phyloP scores from a whole-genome alignment of 2,888 invertebrate species.

The Pterobdella sp. region DNA sequence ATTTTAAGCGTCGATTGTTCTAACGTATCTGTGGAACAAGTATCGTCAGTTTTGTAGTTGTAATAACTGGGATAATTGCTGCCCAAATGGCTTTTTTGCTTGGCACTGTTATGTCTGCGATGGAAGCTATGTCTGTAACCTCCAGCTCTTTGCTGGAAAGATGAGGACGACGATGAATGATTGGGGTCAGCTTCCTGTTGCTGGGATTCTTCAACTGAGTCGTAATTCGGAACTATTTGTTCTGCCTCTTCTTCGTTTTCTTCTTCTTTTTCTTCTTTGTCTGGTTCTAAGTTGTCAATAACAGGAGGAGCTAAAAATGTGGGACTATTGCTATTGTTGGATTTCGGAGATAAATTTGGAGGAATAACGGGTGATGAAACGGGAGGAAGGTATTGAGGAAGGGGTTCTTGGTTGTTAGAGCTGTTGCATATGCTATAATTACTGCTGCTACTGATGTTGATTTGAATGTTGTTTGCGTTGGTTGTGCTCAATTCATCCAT shows the following conservation, averaged over 20 bases:
- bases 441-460: constrained; percentile 7
- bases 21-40: constrained; percentile 20
- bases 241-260: background rate
- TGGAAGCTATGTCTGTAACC: constrained; percentile 28
- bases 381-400: background rate
- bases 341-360: background rate
- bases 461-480: constrained; percentile 5
- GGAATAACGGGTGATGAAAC: background rate
- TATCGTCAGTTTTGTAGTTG: constrained; percentile 26
- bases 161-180: constrained; percentile 18
- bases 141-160: constrained; percentile 23
- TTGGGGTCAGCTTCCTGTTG: background rate
- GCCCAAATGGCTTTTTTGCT: constrained; percentile 14
- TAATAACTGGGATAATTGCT: constrained; percentile 27
- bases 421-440: background rate
- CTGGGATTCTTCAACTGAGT: background rate
- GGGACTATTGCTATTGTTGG: background rate
- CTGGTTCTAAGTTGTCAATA: too few species aligned
- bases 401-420: background rate
- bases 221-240: background rate
- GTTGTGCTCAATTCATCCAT: background rate
- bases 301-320: background rate
- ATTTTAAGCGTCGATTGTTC: background rate
- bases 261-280: background rate
- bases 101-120: constrained; percentile 28